Base-by-base conservation (phyloP, 2,113 vertebrate genomes). In the Dendropsophus ebraccatus region DNA sequence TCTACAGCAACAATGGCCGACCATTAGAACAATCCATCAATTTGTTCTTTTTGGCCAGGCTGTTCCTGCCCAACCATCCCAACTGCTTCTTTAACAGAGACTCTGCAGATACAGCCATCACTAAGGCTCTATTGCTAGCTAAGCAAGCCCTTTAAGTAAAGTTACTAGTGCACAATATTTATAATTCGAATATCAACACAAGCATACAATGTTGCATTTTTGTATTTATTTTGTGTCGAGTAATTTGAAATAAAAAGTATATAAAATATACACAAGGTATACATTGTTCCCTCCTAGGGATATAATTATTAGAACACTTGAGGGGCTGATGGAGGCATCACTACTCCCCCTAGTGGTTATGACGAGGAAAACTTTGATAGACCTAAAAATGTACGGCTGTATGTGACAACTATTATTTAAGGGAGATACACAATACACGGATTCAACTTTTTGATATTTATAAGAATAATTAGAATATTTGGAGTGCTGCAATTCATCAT, bases 331-430 rank as follows among this genome's bases (percentile, higher is more conserved):
- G n/a, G 10, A 47, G 28, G 78, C 13, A 58, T 79, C 10, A 81
- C 35, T 47, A 47, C 58, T 45, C 78, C 78, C 37, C 58, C 78
- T 81, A 65, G 78, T 81, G 78, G 78, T 17, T 30, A 0, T 28
- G 11, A 7, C 25, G 28, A 49, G n/a, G 37, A 25, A 49, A 74
- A 47, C 5, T 25, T 25, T 14, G 10, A 0, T 37, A 14, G 0
- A 21, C 32, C 0, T 21, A 12, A 9, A 54, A 17, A 30, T 50
- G 5, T 32, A 19, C 17, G 7, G 2, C 4, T 9, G 10, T 23
- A 41, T 72, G 37, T 17, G 16, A 72, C 1, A 41, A 5, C 69
- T 41, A 21, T 35, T 11, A 41, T 58, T 58, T 23, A 23, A 25
- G 23, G 23, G 3, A 5, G 41, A 8, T 41, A 5, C 41, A 41